phyloP scores from a whole-genome alignment of 2,888 invertebrate genomes.

The Polydrusus pterygomalis region DNA sequence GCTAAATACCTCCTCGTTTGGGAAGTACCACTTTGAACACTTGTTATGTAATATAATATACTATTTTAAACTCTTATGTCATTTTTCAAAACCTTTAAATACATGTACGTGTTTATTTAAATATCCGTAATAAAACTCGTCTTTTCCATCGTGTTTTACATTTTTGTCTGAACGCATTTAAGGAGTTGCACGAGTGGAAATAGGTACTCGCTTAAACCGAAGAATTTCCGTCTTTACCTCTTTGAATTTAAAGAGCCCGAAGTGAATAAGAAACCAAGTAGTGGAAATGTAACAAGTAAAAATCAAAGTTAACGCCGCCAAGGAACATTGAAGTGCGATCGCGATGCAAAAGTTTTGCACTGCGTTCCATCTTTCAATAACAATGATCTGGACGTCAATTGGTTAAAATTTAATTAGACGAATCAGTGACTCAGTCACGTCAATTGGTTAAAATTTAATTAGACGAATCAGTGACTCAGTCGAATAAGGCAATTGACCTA shows the following conservation, averaged over 20 bases:
- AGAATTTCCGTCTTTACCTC: conserved; percentile 18
- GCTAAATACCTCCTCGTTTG: too few species aligned
- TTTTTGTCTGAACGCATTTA: neutral
- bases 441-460: too few species aligned
- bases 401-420: too few species aligned
- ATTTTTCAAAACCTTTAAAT: too few species aligned
- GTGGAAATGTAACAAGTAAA: conserved; percentile 24
- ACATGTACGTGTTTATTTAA: too few species aligned
- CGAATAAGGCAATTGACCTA: too few species aligned
- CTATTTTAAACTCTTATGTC: too few species aligned
- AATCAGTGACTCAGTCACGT: too few species aligned
- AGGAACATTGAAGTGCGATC: conserved; percentile 11
- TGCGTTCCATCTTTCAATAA: neutral
- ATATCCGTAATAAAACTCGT: neutral
- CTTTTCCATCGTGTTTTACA: neutral
- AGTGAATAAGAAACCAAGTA: conserved; percentile 23
- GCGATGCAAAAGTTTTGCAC: neutral
- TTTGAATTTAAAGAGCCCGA: conserved; percentile 8
- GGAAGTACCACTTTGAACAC: too few species aligned
- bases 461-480: too few species aligned
- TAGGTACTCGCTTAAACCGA: conserved; percentile 21
- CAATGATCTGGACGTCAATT: neutral
- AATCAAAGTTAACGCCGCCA: conserved; percentile 9
- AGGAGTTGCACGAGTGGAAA: conserved; percentile 8
- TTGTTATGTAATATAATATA: too few species aligned